Base-by-base conservation (phyloP, 2,797 vertebrate species). In the Poeciliopsis paucimaculata region DNA sequence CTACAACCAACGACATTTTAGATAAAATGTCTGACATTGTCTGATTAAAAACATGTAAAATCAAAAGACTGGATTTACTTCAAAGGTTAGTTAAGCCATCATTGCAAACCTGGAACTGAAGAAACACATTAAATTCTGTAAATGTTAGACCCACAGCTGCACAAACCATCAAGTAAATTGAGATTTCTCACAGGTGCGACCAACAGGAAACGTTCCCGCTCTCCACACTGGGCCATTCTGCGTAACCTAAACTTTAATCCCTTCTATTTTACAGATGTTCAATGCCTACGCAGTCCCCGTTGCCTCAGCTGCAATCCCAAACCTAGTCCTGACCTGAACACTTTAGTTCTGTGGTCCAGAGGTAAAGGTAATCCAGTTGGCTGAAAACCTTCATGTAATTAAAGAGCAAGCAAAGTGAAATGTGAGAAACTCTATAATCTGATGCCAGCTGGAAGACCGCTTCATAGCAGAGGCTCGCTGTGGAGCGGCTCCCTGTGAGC, bases 321-420 rank as follows among this genome's bases (percentile, higher is more conserved):
- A 31, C 60, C 81, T 83, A 74, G 77, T 86, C 88, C 86, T 84
- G 81, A 75, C 79, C 83, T 74, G 80, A 90, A 84, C 34, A 12
- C 77, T 85, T 79, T 85, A 86, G 85, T 81, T 85, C 84, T 85
- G 76, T 76, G 84, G 90, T 89, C 90, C 87, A 89, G 78, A 90
- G 80, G 86, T 82, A 83, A 72, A 78, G 80, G 36, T 84, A 87
- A 87, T 89, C 85, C 84, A 87, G 78, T 82, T 85, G 83, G 85
- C 90, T 87, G 77, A 68, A 89, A 81, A 82, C 78, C 87, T 87
- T 90, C 84, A 93, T 91, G 89, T 92, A 89, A 93, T 93, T 92
- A 94, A 91, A 90, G 87, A 78, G 81, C 84, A 86, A 87, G 88
- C 82, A 88, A 83, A 91, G 92, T 87, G 91, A 91, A 93, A 93